Conservation (phyloP, 2,797 vertebrate species). For the Acestrorhynchus altus region DNA sequence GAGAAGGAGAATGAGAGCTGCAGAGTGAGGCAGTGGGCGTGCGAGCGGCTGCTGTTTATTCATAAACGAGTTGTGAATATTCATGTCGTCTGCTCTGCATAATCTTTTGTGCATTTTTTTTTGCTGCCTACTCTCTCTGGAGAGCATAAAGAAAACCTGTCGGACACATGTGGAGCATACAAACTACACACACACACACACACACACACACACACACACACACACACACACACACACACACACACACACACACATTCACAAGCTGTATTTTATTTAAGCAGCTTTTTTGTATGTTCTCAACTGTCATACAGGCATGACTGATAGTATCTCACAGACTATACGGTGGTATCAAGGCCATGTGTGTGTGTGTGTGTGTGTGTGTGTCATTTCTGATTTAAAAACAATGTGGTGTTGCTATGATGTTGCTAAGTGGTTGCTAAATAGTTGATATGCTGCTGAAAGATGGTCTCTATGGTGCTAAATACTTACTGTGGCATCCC, state of each 20-base stretch:
- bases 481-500: no score
- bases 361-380: no score
- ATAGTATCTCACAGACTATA: background rate
- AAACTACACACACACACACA: constrained; percentile 11
- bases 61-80: constrained; percentile 69
- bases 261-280: constrained; percentile 61
- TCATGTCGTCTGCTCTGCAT: constrained; percentile 64
- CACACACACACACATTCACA: background rate
- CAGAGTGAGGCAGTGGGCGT: background rate
- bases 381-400: no score
- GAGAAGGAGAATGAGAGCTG: constrained; percentile 18
- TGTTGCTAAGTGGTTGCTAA: no score
- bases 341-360: background rate
- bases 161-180: constrained; percentile 31
- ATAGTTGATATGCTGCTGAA: no score
- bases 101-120: constrained; percentile 54
- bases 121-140: constrained; percentile 55
- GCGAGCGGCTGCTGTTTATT: constrained; percentile 43
- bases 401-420: no score
- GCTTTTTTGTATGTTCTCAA: background rate
- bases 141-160: constrained; percentile 41
- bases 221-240: background rate
- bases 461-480: no score
- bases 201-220: background rate
- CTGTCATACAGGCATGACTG: background rate